Evolutionary conservation across 2,113 vertebrate species (phyloP).

Genomic region (Tretioscincus oriximinensis): DNA sequence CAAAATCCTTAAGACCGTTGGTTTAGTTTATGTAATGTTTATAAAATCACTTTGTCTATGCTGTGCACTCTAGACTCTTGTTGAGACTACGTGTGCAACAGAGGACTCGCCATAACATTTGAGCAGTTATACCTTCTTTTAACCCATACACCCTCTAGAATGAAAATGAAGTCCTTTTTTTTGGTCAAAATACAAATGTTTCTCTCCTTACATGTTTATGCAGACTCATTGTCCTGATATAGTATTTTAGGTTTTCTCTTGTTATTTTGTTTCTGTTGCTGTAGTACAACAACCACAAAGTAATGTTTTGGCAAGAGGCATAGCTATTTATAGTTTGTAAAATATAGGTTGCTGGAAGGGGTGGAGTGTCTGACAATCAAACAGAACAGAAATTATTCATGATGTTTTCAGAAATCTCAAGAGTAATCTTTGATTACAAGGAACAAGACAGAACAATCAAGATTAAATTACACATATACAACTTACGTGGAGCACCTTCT

Average conservation of each 20-base stretch:
- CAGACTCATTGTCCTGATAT: background rate
- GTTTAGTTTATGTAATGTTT: too few species aligned
- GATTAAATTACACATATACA: constrained; percentile 31
- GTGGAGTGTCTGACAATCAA: constrained; percentile 5
- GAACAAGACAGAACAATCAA: constrained; percentile 37
- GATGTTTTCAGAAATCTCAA: constrained; percentile 49
- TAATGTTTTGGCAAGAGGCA: constrained; percentile 16
- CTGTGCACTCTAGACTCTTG: too few species aligned
- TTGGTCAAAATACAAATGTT: constrained; percentile 38
- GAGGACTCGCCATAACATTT: too few species aligned
- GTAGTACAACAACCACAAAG: background rate
- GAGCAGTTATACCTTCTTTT: too few species aligned
- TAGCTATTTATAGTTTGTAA: constrained; percentile 49
- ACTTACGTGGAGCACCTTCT: constrained; percentile 98
- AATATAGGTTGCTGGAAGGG: constrained; percentile 50
- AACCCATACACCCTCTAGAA: too few species aligned
- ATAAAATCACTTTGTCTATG: too few species aligned
- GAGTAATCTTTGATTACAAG: constrained; percentile 43
- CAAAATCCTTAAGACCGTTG: too few species aligned
- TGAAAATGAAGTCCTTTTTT: background rate
- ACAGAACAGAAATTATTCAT: constrained; percentile 41
- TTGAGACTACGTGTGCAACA: too few species aligned
- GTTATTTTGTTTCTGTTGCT: constrained; percentile 9
- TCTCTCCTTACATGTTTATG: constrained; percentile 50
- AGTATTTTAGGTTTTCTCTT: constrained; percentile 30